Percentiles rank a stretch among this genome's conserved stretches.
Evolutionary conservation across 2,888 invertebrate genomes (phyloP).

Genomic region (Mesochorus sp.): DNA sequence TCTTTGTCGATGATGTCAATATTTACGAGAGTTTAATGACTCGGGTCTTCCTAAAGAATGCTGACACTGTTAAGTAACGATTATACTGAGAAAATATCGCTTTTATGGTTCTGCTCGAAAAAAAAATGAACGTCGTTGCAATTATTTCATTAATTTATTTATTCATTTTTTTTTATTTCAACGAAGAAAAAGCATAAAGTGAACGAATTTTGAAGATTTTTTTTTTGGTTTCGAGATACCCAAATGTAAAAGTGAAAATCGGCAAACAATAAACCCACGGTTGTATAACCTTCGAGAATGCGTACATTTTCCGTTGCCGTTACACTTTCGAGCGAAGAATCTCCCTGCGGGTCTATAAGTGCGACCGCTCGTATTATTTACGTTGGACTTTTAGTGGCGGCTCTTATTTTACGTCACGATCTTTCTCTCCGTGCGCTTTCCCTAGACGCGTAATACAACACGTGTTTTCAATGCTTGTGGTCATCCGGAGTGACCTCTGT

Average conservation of each 20-base stretch:
- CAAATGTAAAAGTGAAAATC: slow-evolving; percentile 1
- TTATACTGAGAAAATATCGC: neutral
- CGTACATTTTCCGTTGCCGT: slow-evolving; percentile 16
- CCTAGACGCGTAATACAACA: neutral
- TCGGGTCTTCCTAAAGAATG: too few relatives aligned
- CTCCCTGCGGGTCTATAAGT: too few relatives aligned
- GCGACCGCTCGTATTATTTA: slow-evolving; percentile 66
- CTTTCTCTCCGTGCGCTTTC: slow-evolving; percentile 25
- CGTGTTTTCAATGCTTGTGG: neutral
- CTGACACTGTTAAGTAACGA: too few relatives aligned
- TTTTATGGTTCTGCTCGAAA: neutral
- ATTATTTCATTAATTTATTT: neutral
- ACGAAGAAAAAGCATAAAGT: neutral
- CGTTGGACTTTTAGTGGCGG: slow-evolving; percentile 26
- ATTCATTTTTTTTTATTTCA: too few relatives aligned
- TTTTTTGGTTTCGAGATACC: neutral
- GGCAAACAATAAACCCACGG: neutral
- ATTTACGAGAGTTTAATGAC: too few relatives aligned
- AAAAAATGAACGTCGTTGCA: neutral
- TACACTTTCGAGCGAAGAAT: slow-evolving; percentile 66
- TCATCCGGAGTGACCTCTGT: neutral
- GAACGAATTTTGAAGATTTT: neutral
- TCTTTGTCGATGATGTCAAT: neutral
- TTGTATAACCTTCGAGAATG: neutral
- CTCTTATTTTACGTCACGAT: slow-evolving; percentile 46